phyloP scores from a whole-genome alignment of 2,113 vertebrate genomes.

The Dipodomys spectabilis region DNA sequence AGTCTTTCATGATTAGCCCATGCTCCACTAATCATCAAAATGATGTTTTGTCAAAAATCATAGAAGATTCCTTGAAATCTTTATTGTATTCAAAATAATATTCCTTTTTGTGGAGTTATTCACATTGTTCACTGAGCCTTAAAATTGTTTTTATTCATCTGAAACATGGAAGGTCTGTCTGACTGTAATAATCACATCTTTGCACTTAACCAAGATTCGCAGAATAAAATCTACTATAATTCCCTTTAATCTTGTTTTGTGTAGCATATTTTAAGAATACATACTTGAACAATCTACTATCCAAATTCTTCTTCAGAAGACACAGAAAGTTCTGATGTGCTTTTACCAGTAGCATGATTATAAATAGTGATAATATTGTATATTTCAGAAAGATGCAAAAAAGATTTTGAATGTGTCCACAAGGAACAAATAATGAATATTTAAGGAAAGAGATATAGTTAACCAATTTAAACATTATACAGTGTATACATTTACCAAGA shows the following conservation, averaged over 20 bases:
- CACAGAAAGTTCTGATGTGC: background rate
- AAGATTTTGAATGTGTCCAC: background rate
- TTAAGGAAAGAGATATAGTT: background rate
- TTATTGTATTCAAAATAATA: constrained; percentile 85
- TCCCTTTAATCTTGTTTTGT: constrained; percentile 32
- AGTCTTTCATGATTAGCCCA: constrained; percentile 62
- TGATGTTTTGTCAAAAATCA: constrained; percentile 84
- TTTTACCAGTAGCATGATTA: background rate
- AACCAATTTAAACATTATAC: background rate
- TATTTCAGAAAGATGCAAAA: background rate
- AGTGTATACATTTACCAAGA: background rate
- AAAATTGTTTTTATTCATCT: constrained; percentile 86
- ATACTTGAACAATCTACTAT: background rate
- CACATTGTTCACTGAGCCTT: constrained; percentile 80
- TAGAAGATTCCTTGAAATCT: constrained; percentile 81
- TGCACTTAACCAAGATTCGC: constrained; percentile 67
- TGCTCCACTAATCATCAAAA: constrained; percentile 81
- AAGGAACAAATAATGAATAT: background rate
- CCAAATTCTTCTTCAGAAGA: background rate
- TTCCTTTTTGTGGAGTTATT: constrained; percentile 73
- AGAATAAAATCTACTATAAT: constrained; percentile 70
- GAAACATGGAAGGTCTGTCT: constrained; percentile 74
- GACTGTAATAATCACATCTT: constrained; percentile 67
- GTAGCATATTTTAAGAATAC: background rate
- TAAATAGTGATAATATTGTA: background rate